Percentiles rank a stretch among this genome's conserved stretches.
These are phyloP conservation scores for Andrena cerasifolii DNA, from an alignment of 1,140 invertebrate genomes.

Conservation along the genomic window DNA sequence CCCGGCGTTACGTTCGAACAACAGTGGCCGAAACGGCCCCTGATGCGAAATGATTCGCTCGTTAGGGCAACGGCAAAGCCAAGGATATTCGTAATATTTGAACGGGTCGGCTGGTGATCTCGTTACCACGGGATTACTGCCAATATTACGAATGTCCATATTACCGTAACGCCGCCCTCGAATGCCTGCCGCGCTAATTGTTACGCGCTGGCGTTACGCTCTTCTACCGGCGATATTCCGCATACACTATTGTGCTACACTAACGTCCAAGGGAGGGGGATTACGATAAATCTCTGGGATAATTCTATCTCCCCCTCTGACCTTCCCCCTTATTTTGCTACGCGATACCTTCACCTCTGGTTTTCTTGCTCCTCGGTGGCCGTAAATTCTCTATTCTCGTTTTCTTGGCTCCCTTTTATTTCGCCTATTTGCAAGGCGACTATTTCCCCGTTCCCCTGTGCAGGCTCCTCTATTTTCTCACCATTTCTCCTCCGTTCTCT, in stretches of 20 bases:
- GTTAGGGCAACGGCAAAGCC: not conserved
- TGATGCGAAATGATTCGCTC: constrained; percentile 10
- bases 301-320: not conserved
- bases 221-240: not conserved
- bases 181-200: constrained; percentile 20
- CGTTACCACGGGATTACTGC: constrained; percentile 39
- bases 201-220: constrained; percentile 21
- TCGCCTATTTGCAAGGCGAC: too few species aligned
- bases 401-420: too few species aligned
- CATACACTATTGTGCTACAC: not conserved
- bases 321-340: too few species aligned
- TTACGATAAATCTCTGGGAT: constrained; percentile 3
- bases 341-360: too few species aligned
- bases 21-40: not conserved
- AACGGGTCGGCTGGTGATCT: constrained; percentile 7
- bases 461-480: too few species aligned
- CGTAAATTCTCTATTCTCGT: too few species aligned
- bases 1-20: constrained; percentile 6
- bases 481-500: too few species aligned
- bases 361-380: too few species aligned
- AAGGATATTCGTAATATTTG: constrained; percentile 37
- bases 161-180: not conserved
- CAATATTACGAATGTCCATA: constrained; percentile 38
- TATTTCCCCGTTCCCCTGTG: too few species aligned
- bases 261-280: constrained; percentile 2